phyloP scores from a whole-genome alignment of 2,113 vertebrate species.

The Helogale parvula region DNA sequence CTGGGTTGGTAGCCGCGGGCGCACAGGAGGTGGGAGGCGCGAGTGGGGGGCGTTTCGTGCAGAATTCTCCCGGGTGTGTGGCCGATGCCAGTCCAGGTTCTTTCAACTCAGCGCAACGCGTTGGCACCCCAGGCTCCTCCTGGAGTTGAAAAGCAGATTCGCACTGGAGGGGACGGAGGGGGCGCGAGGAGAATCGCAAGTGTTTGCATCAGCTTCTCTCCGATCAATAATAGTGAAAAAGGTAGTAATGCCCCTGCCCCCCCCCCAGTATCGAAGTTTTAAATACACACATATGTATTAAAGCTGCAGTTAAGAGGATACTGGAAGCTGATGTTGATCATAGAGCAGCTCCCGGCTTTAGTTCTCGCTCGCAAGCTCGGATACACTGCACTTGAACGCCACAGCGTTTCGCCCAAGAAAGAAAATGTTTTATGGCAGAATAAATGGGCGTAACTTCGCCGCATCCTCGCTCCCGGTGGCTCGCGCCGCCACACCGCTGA shows the following conservation, averaged over 20 bases:
- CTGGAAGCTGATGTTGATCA: background rate
- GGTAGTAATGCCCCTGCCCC: background rate
- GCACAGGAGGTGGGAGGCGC: background rate
- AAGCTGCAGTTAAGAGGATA: background rate
- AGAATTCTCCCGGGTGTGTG: slow-evolving; percentile 68
- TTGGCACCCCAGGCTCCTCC: slow-evolving; percentile 30
- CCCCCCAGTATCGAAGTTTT: slow-evolving; percentile 30
- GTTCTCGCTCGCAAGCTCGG: background rate
- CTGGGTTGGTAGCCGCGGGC: slow-evolving; percentile 37
- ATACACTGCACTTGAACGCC: background rate
- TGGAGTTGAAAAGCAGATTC: slow-evolving; percentile 72
- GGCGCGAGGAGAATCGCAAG: background rate
- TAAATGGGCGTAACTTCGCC: slow-evolving; percentile 73
- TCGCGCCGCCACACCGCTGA: slow-evolving; percentile 29
- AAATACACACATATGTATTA: background rate
- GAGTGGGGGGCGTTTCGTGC: slow-evolving; percentile 63
- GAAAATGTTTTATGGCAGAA: slow-evolving; percentile 59
- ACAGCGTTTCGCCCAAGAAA: slow-evolving; percentile 13
- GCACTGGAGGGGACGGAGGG: background rate
- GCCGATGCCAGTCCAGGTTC: background rate
- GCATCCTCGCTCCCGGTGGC: background rate
- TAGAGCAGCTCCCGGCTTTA: background rate
- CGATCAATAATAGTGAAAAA: background rate
- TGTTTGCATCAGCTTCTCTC: slow-evolving; percentile 41
- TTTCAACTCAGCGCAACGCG: background rate